Evolutionary conservation across 2,797 vertebrate genomes (phyloP), one percentile per base, ranked within the genome.

Genomic region (Taenioides sp.): DNA sequence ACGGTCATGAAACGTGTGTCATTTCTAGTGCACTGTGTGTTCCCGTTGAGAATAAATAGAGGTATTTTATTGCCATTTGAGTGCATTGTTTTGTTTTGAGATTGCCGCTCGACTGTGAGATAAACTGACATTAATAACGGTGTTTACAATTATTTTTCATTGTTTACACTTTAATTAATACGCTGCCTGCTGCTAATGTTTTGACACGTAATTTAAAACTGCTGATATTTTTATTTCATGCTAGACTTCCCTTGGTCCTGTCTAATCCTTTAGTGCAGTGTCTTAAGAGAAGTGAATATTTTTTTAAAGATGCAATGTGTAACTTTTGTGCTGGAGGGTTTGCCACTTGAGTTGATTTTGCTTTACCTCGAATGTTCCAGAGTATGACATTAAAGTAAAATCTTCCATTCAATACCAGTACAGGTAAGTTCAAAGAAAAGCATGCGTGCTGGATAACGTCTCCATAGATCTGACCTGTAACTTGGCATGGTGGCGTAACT

Each of bases 221-320:
- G 65, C 50, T 9, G 66, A 40, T 3, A 54, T 20, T 11, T 6
- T 47, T 70, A 34, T 89, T 80, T 92, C 88, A 65, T 82, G 92
- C 88, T 80, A 84, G 0, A 73, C 91, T 86, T 65, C 83, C 84
- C 81, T 93, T 94, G 84, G 74, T 85, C 81, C 93, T 93, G 67
- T 92, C 91, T 81, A 91, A 89, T 85, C 91, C 91, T 86, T 93
- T 93, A 86, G 88, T 80, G 23, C 91, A 93, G 89, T 69, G 70
- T 25, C 5, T n/a, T 52, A 54, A 50, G 14, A 47, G 43, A 47
- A 14, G 4, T 47, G 16, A 47, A 47, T 16, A 47, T 9, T 54
- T 9, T 22, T 1, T 50, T 50, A 50, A 50, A 6, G 18, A 50
- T 20, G 7, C 6, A 20, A 5, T 17, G 17, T 50, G 49, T 20